Evolutionary conservation across 2,888 invertebrate species (phyloP).

Genomic region (Papilio gigon): DNA sequence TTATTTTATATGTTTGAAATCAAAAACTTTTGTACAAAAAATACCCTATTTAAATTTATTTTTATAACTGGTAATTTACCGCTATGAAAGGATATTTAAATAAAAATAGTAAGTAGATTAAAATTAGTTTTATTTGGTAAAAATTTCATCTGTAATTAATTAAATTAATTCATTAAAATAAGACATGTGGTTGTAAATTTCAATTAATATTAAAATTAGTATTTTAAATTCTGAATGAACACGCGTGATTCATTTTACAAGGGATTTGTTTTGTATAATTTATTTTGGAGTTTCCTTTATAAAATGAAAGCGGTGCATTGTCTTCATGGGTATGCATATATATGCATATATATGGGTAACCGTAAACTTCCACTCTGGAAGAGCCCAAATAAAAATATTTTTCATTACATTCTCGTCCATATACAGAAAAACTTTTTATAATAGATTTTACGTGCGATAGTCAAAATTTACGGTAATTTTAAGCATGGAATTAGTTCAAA

Average conservation of each 20-base stretch:
- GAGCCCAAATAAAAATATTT: background rate
- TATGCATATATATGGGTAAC: background rate
- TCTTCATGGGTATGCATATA: no score
- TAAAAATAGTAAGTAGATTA: background rate
- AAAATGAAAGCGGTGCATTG: background rate
- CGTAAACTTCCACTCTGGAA: background rate
- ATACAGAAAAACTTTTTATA: background rate
- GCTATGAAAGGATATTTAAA: background rate
- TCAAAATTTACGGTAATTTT: background rate
- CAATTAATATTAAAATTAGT: constrained; percentile 10
- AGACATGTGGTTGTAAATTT: background rate
- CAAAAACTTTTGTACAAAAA: background rate
- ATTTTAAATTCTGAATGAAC: background rate
- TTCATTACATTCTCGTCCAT: background rate
- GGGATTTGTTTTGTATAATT: background rate
- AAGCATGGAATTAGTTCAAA: background rate
- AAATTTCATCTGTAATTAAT: constrained; percentile 27
- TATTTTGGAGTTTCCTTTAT: background rate
- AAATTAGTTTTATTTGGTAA: constrained; percentile 36
- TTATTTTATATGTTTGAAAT: constrained; percentile 12
- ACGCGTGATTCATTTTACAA: background rate
- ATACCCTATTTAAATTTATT: background rate
- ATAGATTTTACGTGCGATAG: background rate
- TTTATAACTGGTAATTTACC: background rate
- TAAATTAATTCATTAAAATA: background rate